These are phyloP conservation scores for Antechinus stuartii DNA, from an alignment of 2,113 vertebrate genomes.

Conservation along the genomic window DNA sequence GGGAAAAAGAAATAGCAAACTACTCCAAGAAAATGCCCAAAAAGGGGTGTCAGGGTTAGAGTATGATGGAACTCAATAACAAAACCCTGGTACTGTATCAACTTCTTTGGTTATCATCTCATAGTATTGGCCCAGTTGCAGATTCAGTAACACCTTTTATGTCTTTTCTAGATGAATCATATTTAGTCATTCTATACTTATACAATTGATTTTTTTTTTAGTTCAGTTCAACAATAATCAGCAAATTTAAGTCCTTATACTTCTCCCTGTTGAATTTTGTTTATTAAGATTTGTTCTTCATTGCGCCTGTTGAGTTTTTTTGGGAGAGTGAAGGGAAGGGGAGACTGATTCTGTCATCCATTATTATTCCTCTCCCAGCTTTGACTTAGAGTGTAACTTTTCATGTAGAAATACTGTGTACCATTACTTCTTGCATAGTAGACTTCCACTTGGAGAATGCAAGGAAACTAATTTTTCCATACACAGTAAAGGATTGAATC, in stretches of 20 bases:
- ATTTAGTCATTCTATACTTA: neutral
- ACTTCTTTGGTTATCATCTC: neutral
- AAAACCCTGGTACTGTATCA: neutral
- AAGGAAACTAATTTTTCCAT: slow-evolving; percentile 48
- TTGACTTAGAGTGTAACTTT: neutral
- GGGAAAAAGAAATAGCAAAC: neutral
- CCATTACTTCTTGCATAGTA: slow-evolving; percentile 20
- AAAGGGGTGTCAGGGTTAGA: neutral
- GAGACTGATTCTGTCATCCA: neutral
- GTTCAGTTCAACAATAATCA: neutral
- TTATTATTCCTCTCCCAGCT: neutral
- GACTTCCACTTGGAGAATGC: neutral
- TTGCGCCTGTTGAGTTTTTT: neutral
- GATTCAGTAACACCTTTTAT: neutral
- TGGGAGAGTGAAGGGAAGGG: no score
- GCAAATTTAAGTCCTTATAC: neutral
- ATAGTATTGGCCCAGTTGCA: neutral
- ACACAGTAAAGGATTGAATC: neutral
- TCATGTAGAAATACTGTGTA: slow-evolving; percentile 40
- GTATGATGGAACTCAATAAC: neutral
- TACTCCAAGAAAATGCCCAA: neutral
- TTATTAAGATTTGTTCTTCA: neutral
- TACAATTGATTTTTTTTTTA: neutral
- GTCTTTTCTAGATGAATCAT: neutral
- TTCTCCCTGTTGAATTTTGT: neutral